phyloP scores from a whole-genome alignment of 2,888 invertebrate species.

The Cantharis lateralis region DNA sequence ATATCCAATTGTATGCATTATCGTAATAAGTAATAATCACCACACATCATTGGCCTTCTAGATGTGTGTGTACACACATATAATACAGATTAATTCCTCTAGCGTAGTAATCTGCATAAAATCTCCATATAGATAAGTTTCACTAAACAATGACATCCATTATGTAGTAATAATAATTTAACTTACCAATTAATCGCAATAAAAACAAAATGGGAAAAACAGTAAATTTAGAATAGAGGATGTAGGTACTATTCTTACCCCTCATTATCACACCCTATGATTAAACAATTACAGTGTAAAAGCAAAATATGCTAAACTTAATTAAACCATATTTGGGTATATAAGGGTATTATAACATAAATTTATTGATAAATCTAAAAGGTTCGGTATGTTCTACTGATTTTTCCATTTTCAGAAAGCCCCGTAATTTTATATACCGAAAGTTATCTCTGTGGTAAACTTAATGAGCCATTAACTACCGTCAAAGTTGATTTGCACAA shows the following conservation, averaged over 20 bases:
- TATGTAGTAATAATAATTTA: background rate
- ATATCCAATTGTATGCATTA: background rate
- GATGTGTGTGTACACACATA: background rate
- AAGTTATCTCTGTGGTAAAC: background rate
- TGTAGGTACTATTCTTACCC: too few species aligned
- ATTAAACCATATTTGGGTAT: too few species aligned
- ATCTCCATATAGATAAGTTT: constrained; percentile 16
- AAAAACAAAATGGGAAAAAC: background rate
- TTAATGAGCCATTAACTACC: background rate
- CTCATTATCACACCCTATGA: background rate
- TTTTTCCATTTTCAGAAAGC: background rate
- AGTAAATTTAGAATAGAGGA: background rate
- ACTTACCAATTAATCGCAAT: background rate
- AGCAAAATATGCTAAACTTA: too few species aligned
- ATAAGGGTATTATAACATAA: background rate
- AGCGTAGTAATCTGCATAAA: constrained; percentile 10
- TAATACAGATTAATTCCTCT: constrained; percentile 8
- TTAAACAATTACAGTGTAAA: too few species aligned
- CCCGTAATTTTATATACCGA: background rate
- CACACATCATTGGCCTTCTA: background rate
- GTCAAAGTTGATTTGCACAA: background rate
- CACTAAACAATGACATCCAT: constrained; percentile 10
- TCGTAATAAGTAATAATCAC: background rate
- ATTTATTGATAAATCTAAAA: background rate
- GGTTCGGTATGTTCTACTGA: background rate